A percentile compares a stretch with the other conserved stretches of the same genome.
phyloP scores from a whole-genome alignment of 2,113 vertebrate genomes.

The Xenopus borealis region DNA sequence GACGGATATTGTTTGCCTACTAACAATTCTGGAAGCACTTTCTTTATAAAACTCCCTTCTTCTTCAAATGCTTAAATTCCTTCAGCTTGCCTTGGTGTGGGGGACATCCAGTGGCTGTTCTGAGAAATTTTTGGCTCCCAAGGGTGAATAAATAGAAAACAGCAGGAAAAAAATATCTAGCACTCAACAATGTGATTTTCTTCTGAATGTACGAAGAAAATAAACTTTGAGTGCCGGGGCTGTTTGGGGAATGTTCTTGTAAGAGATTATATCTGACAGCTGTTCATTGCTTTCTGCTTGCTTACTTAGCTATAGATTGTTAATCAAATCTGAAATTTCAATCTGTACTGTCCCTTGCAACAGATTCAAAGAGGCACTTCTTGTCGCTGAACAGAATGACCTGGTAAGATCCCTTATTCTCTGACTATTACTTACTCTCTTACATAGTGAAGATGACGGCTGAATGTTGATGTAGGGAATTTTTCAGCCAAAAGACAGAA shows the following conservation, averaged over 20 bases:
- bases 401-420: constrained; percentile 11
- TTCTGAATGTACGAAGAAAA: constrained; percentile 25
- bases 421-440: constrained; percentile 7
- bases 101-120: constrained; percentile 41
- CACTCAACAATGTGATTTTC: background rate
- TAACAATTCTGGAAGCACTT: constrained; percentile 3
- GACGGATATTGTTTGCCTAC: constrained; percentile 13
- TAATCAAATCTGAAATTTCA: constrained; percentile 14
- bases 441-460: background rate
- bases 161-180: background rate
- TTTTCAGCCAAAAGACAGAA: constrained; percentile 25
- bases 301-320: constrained; percentile 1
- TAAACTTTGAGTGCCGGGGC: constrained; percentile 34
- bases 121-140: constrained; percentile 18
- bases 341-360: constrained; percentile 29
- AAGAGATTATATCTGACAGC: constrained; percentile 32
- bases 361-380: background rate
- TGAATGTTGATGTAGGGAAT: constrained; percentile 39
- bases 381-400: background rate
- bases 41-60: background rate
- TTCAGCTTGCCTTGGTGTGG: constrained; percentile 23
- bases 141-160: constrained; percentile 16
- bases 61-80: background rate
- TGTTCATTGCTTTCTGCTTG: constrained; percentile 34
- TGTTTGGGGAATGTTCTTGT: constrained; percentile 25